These are phyloP conservation scores for Caenorhabditis sp. DNA, from an alignment of 2,888 invertebrate species.

Conservation along the genomic window DNA sequence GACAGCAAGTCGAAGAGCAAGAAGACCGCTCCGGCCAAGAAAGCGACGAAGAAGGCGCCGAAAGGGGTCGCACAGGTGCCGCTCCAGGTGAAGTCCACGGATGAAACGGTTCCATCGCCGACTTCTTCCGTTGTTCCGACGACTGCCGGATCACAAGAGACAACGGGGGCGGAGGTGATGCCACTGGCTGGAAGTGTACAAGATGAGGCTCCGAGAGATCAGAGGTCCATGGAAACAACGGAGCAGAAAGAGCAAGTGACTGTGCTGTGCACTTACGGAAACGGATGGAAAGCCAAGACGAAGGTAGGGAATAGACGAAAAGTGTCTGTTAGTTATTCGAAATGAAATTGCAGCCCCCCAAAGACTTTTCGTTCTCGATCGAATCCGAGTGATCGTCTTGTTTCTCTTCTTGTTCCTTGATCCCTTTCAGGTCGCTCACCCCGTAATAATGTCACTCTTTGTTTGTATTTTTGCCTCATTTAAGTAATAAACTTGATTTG, in stretches of 20 bases:
- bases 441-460: neutral
- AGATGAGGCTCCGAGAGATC: neutral
- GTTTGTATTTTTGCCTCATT: neutral
- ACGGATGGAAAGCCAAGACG: constrained; percentile 23
- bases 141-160: neutral
- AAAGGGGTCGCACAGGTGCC: too few species aligned
- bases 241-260: constrained; percentile 9
- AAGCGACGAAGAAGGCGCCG: neutral
- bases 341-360: constrained; percentile 26
- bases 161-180: neutral
- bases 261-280: constrained; percentile 30
- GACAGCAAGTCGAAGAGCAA: constrained; percentile 1
- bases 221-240: neutral
- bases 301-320: neutral
- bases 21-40: neutral
- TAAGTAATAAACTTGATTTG: neutral
- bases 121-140: constrained; percentile 1
- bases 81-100: neutral
- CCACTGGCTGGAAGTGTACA: neutral
- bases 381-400: constrained; percentile 8
- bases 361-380: constrained; percentile 24
- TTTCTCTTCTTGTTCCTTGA: neutral
- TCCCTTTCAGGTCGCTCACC: neutral
- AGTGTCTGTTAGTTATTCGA: neutral
- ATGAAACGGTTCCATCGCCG: neutral